Base-by-base conservation (phyloP, 2,888 invertebrate species). In the Thymelicus acteon region DNA sequence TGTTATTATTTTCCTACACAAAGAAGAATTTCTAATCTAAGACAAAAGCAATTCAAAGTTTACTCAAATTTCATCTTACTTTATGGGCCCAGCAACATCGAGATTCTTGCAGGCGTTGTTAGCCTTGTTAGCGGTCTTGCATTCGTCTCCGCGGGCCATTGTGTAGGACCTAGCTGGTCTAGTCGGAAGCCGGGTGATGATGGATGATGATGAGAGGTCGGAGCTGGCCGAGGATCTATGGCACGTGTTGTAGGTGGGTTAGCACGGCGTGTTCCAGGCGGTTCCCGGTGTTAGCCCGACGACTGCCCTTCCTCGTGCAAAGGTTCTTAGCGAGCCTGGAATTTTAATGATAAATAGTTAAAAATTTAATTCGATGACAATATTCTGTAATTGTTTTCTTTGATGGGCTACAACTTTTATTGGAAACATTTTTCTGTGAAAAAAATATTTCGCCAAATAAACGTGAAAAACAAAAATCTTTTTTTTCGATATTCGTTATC, bases 261-360 rank as follows among this genome's bases (percentile, higher is more conserved):
- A 98, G 95, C 58, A 98, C 97, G 83, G 97, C 95, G 87, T 97
- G 96, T 95, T 98, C 97, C 90, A 97, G 92, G 72, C 96, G 95
- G 94, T 98, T 98, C 78, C 96, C 97, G 89, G 97, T 95, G 94
- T 97, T 97, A 78, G 97, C 97, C 78, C 96, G 95, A 82, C 97
- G 96, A 81, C 97, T 97, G 79, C 97, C 97, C 95, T 97, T 97
- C 81, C 96, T 95, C 73, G 97, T 97, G 84, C 95, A 95, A 80
- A 97, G 95, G 91, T 97, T 97, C 94, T 97, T 97, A 76, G 96
- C 96, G 89, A 97, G 95, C 92, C 97, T 97, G 91, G 31, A 94
- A 93, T 72, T 61, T 75, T 75, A 72, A 75, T 58, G 60, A 48
- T 15, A 67, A 70, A 10, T 12, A 10, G 8, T 44, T 44, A 4